Conservation (phyloP, 2,113 vertebrate species). For the Nettapus auritus region DNA sequence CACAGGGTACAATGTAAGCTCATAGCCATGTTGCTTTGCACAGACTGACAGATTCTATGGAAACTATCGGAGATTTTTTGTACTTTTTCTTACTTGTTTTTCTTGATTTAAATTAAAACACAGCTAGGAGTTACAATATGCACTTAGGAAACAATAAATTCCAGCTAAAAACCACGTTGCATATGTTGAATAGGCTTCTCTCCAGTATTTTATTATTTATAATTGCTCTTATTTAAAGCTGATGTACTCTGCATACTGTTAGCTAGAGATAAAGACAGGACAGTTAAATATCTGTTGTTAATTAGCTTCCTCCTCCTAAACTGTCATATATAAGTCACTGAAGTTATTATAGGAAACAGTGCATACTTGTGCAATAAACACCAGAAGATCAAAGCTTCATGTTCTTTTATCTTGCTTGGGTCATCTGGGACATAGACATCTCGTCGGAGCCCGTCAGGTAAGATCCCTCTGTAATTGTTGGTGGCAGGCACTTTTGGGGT, state of each 20-base stretch:
- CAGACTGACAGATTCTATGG: not conserved
- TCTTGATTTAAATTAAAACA: not conserved
- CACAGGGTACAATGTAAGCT: accelerated
- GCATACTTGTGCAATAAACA: not conserved
- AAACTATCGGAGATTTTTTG: not conserved
- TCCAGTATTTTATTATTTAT: not conserved
- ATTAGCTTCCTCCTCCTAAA: not conserved
- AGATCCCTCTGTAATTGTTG: not conserved
- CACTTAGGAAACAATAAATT: not conserved
- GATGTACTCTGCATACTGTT: not conserved
- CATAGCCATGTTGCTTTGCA: not conserved
- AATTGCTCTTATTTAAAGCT: not conserved
- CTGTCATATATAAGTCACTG: not conserved
- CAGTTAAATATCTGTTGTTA: not conserved
- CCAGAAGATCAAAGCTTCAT: not conserved
- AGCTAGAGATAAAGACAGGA: not conserved
- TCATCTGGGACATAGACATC: not conserved
- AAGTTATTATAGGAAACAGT: not conserved
- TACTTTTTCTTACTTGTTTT: not conserved
- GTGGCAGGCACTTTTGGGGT: not conserved
- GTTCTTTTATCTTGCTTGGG: not conserved
- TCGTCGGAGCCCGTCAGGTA: not conserved
- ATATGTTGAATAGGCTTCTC: not conserved
- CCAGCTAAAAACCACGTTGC: not conserved
- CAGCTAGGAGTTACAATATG: not conserved